A percentile compares a stretch with the other conserved stretches of the same genome.
These are phyloP conservation scores for Formica exsecta DNA, from an alignment of 1,140 invertebrate species.

Conservation along the genomic window DNA sequence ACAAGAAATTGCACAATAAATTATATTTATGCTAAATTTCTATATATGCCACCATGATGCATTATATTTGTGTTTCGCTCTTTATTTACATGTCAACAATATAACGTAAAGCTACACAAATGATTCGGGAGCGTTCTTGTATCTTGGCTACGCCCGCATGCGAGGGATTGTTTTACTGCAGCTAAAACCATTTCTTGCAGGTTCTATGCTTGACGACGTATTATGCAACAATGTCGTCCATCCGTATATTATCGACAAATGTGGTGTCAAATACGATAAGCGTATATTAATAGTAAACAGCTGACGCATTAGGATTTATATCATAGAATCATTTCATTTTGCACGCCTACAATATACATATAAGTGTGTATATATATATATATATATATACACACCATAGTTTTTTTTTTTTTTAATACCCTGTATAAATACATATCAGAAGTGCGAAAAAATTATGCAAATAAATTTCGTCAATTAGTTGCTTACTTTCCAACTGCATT, in stretches of 20 bases:
- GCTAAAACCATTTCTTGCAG: constrained; percentile 20
- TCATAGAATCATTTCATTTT: background rate
- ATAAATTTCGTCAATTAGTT: background rate
- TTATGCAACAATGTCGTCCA: constrained; percentile 24
- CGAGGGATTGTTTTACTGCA: constrained; percentile 10
- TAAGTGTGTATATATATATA: too few species aligned
- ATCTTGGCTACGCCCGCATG: background rate
- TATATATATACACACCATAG: too few species aligned
- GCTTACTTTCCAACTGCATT: background rate
- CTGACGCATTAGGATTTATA: background rate
- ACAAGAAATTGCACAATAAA: background rate
- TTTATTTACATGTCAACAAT: background rate
- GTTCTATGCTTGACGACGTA: background rate
- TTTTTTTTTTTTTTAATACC: too few species aligned
- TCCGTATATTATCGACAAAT: background rate
- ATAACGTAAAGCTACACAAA: background rate
- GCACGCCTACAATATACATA: too few species aligned
- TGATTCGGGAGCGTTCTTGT: background rate
- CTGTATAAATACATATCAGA: too few species aligned
- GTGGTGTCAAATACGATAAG: constrained; percentile 19
- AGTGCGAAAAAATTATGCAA: too few species aligned
- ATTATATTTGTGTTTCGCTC: background rate
- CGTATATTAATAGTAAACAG: background rate
- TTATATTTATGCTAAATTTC: background rate
- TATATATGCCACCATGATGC: background rate